Conservation (phyloP, 2,888 invertebrate species). For the Apamea monoglypha region DNA sequence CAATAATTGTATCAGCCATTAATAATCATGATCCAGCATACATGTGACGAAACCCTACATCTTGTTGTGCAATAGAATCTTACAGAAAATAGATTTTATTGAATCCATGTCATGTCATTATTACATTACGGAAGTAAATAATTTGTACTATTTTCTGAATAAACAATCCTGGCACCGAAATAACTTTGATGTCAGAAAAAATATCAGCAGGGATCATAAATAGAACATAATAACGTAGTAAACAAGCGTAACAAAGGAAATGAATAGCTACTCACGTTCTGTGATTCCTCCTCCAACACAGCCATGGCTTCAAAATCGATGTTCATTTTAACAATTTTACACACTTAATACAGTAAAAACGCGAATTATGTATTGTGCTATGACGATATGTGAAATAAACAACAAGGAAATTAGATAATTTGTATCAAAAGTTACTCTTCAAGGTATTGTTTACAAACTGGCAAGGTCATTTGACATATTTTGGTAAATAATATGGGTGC, state of each 20-base stretch:
- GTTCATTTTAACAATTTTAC: slow-evolving; percentile 77
- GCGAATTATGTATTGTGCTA: slow-evolving; percentile 59
- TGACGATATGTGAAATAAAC: slow-evolving; percentile 79
- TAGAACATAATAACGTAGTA: slow-evolving; percentile 63
- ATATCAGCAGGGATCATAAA: slow-evolving; percentile 45
- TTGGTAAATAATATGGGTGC: slow-evolving; percentile 77
- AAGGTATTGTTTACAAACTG: slow-evolving; percentile 94
- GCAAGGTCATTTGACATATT: slow-evolving; percentile 92
- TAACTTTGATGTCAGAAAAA: slow-evolving; percentile 27
- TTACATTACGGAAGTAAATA: slow-evolving; percentile 60
- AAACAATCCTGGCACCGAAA: slow-evolving; percentile 3
- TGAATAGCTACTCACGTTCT: slow-evolving; percentile 87
- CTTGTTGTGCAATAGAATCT: slow-evolving; percentile 80
- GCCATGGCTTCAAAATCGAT: slow-evolving; percentile 92
- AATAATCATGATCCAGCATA: slow-evolving; percentile 24
- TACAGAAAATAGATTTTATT: slow-evolving; percentile 62
- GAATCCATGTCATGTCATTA: slow-evolving; percentile 61
- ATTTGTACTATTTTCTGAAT: background rate
- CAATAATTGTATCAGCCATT: slow-evolving; percentile 10
- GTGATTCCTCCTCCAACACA: slow-evolving; percentile 91
- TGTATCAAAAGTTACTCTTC: slow-evolving; percentile 83
- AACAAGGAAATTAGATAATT: slow-evolving; percentile 89
- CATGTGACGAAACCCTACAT: slow-evolving; percentile 75
- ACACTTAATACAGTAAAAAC: slow-evolving; percentile 48
- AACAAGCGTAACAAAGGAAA: slow-evolving; percentile 77